phyloP scores from a whole-genome alignment of 53 echinoderm and acorn worm genomes.

The Echinarachnius parma region DNA sequence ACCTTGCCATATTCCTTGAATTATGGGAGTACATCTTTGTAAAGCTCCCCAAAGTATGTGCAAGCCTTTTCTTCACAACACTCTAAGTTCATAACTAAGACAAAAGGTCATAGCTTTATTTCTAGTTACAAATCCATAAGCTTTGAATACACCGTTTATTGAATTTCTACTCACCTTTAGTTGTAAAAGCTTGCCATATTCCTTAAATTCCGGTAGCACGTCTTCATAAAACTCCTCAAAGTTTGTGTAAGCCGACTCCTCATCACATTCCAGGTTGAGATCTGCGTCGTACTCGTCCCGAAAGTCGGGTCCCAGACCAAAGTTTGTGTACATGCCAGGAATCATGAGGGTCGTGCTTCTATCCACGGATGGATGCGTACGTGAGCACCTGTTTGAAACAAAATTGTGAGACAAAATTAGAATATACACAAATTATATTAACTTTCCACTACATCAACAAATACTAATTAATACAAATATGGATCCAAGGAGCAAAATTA shows the following conservation, averaged over 20 bases:
- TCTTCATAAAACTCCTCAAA: conserved; percentile 85
- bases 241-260: conserved; percentile 70
- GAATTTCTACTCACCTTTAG: conserved; percentile 71
- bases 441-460: too few relatives aligned
- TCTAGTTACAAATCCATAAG: too few relatives aligned
- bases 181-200: conserved; percentile 73
- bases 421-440: too few relatives aligned
- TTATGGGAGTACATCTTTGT: too few relatives aligned
- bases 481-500: too few relatives aligned
- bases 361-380: conserved; percentile 61
- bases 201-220: conserved; percentile 77
- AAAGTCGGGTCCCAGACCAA: conserved; percentile 77
- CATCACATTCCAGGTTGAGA: conserved; percentile 85
- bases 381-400: conserved; percentile 94
- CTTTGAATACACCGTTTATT: background rate
- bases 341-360: conserved; percentile 63
- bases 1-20: too few relatives aligned
- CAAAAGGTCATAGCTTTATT: background rate
- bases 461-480: too few relatives aligned
- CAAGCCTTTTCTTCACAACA: too few relatives aligned
- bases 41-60: too few relatives aligned
- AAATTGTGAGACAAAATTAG: too few relatives aligned
- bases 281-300: conserved; percentile 91
- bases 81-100: background rate
- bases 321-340: conserved; percentile 78